phyloP scores from a whole-genome alignment of 2,888 invertebrate species.

The Sialis lutaria region DNA sequence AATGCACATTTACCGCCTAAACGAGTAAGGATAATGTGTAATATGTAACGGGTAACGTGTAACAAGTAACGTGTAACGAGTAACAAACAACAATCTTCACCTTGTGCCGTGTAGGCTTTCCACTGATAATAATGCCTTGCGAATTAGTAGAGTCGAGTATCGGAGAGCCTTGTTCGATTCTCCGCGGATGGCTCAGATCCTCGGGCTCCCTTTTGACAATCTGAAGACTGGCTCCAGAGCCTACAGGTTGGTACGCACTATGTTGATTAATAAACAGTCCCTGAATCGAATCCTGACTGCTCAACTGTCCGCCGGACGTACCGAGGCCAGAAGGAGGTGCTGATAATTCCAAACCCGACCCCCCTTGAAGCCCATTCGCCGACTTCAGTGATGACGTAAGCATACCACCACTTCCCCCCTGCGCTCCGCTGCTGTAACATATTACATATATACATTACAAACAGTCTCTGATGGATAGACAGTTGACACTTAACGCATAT shows the following conservation, averaged over 20 bases:
- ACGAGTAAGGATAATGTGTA: too few relatives aligned
- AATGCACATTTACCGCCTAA: too few relatives aligned
- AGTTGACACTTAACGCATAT: too few relatives aligned
- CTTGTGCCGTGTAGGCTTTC: conserved; percentile 36
- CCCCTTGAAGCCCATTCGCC: conserved; percentile 51
- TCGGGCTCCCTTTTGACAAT: conserved; percentile 68
- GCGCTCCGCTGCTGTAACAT: conserved; percentile 26
- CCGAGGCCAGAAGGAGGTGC: conserved; percentile 28
- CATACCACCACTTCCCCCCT: conserved; percentile 28
- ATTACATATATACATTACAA: neutral
- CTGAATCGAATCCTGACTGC: conserved; percentile 34
- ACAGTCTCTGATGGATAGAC: neutral
- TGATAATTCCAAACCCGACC: conserved; percentile 38
- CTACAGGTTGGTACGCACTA: conserved; percentile 10
- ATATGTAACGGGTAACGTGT: too few relatives aligned
- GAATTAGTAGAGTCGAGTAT: conserved; percentile 24
- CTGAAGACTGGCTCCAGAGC: conserved; percentile 25
- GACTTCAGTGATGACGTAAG: conserved; percentile 51
- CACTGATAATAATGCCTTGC: conserved; percentile 37
- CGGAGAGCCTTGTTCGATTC: conserved; percentile 40
- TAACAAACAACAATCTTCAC: conserved; percentile 20
- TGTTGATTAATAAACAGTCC: conserved; percentile 36
- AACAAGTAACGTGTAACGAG: too few relatives aligned
- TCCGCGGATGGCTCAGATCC: conserved; percentile 53
- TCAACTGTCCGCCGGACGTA: conserved; percentile 31